Conservation (phyloP, 2,888 invertebrate genomes). For the Stegophylla sp. region DNA sequence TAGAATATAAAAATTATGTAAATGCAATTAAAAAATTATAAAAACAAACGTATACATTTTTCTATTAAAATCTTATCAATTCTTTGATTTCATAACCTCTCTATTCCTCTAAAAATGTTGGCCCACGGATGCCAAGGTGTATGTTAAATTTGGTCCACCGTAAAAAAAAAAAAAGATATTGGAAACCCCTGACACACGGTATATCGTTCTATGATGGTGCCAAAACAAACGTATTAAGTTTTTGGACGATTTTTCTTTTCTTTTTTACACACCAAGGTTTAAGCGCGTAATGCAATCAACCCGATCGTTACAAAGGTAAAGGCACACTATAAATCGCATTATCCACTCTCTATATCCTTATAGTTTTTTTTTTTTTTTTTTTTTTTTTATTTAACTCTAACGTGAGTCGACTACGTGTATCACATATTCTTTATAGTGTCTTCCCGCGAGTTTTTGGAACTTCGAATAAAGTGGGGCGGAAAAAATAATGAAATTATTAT, state of each 20-base stretch:
- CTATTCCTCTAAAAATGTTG: no score
- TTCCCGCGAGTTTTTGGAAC: constrained; percentile 28
- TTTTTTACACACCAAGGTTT: background rate
- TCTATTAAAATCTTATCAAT: no score
- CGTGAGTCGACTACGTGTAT: constrained; percentile 38
- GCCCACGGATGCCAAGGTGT: no score
- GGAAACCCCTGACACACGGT: background rate
- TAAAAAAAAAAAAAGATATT: no score
- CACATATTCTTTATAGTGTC: constrained; percentile 26
- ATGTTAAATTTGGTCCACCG: no score
- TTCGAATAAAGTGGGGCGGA: constrained; percentile 14
- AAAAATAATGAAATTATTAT: constrained; percentile 54
- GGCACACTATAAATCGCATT: constrained; percentile 41
- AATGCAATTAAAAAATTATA: no score
- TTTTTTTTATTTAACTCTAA: constrained; percentile 30
- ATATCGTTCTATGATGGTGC: background rate
- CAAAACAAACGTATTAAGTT: constrained; percentile 22
- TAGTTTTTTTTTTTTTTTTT: no score
- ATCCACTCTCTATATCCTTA: constrained; percentile 40
- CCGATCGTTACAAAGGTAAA: constrained; percentile 41
- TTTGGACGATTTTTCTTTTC: background rate
- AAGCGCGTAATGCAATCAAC: constrained; percentile 32
- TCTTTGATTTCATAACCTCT: no score
- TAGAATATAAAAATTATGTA: no score
- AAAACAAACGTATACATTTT: no score